phyloP scores from a whole-genome alignment of 2,888 invertebrate species.

The Ophion obscuratus region DNA sequence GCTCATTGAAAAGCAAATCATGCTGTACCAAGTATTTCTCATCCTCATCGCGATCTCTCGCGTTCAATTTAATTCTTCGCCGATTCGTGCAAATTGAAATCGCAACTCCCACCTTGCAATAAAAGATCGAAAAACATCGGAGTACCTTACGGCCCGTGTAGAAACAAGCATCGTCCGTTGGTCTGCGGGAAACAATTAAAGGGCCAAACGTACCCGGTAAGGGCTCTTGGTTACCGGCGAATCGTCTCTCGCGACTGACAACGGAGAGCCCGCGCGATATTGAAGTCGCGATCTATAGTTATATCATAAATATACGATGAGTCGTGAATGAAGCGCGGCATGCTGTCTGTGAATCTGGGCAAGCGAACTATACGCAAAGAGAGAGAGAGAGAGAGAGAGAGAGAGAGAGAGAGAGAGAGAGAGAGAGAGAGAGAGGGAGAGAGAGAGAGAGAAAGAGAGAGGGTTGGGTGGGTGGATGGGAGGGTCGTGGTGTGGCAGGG shows the following conservation, averaged over 20 bases:
- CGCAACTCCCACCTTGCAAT: too few species aligned
- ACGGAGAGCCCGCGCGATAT: slow-evolving; percentile 65
- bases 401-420: slow-evolving; percentile 52
- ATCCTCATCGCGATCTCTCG: too few species aligned
- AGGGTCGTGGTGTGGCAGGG: slow-evolving; percentile 75
- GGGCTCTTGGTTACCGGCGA: slow-evolving; percentile 72
- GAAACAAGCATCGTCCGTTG: not conserved
- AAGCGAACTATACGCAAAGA: slow-evolving; percentile 52
- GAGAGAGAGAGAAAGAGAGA: slow-evolving; percentile 41
- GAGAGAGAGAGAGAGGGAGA: too few species aligned
- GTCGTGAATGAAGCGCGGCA: slow-evolving; percentile 61
- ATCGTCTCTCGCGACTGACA: slow-evolving; percentile 49
- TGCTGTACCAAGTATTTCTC: too few species aligned
- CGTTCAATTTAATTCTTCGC: too few species aligned
- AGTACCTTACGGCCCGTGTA: not conserved
- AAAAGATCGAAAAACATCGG: not conserved
- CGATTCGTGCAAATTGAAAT: too few species aligned
- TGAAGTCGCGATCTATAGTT: slow-evolving; percentile 57
- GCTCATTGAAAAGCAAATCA: too few species aligned
- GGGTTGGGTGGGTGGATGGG: slow-evolving; percentile 69
- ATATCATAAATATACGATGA: slow-evolving; percentile 14
- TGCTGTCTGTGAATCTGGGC: slow-evolving; percentile 61
- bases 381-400: slow-evolving; percentile 40
- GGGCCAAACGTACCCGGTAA: slow-evolving; percentile 40
- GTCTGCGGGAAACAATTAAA: not conserved